Base-by-base conservation (phyloP, 2,888 invertebrate genomes). In the Drosophila putrida region DNA sequence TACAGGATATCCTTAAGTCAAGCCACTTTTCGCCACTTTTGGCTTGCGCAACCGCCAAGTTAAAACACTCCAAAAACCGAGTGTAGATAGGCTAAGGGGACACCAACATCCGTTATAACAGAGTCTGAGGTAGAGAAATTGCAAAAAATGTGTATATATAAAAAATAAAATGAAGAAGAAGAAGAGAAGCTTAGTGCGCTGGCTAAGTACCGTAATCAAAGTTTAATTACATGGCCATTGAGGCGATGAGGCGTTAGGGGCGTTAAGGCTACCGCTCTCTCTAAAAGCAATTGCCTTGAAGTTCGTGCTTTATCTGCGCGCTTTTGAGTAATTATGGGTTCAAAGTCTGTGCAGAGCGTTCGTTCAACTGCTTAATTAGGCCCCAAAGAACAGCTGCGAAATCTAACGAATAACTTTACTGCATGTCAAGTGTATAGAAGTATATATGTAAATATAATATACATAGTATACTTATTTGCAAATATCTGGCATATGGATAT, bases 191-290 rank as follows among this genome's bases (percentile, higher is more conserved):
- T 84, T 82, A 84, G 80, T 78, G 69, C 73, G 71, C 62, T 80
- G 82, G 85, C 80, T 87, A 87, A 84, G 83, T 84, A 84, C 88
- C 83, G 83, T 84, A 84, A 84, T 84, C 83, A 84, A 87, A 84
- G 88, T 84, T 84, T 84, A 84, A 84, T 84, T 84, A 87, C 85
- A 78, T 78, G 78, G 80, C 82, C 88, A 84, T 84, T 84, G 83
- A 85, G 82, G 82, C 78, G 65, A 60, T 68, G 59, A 62, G 65
- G 69, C 71, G 57, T 57, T 43, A 25, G 54, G 43, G 57, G 57
- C 57, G 57, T 65, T 62, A 31, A 54, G 69, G 53, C 60, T 38
- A 43, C 36, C 62, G 43, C 55, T 41, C 64, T 41, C 64, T 57
- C 62, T 59, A 55, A 63, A 57, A 28, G 63, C 69, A 62, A 55